Conservation (phyloP, 2,888 invertebrate species). For the Sepioteuthis lessoniana region DNA sequence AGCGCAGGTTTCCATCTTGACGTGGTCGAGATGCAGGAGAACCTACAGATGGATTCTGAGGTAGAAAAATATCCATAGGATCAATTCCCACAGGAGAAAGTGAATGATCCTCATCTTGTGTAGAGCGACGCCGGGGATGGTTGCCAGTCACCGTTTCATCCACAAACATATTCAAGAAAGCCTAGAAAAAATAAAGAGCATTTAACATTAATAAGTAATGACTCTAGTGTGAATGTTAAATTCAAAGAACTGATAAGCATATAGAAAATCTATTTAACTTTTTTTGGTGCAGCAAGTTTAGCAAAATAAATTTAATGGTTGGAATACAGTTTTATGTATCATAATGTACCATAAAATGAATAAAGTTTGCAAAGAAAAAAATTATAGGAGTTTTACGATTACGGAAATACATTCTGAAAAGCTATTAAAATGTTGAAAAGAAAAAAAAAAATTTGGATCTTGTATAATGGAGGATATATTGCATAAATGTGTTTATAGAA, state of each 20-base stretch:
- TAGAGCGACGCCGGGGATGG: slow-evolving; percentile 83
- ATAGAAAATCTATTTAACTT: too few species aligned
- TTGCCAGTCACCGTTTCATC: slow-evolving; percentile 86
- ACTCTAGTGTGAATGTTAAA: neutral
- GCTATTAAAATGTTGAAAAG: too few species aligned
- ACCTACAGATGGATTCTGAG: slow-evolving; percentile 60
- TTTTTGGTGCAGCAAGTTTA: too few species aligned
- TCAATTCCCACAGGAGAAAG: slow-evolving; percentile 90
- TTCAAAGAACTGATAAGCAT: neutral
- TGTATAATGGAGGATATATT: too few species aligned
- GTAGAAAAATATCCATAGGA: slow-evolving; percentile 79
- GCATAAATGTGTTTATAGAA: too few species aligned
- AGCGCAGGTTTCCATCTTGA: slow-evolving; percentile 79
- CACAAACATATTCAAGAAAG: slow-evolving; percentile 93
- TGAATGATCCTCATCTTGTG: slow-evolving; percentile 96
- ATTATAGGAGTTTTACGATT: too few species aligned
- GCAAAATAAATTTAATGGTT: too few species aligned
- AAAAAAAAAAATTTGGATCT: too few species aligned
- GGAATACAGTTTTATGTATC: too few species aligned
- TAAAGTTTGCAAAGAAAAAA: too few species aligned
- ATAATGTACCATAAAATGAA: too few species aligned
- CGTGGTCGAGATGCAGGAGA: slow-evolving; percentile 76
- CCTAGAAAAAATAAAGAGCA: slow-evolving; percentile 76
- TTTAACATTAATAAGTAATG: neutral
- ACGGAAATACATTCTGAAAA: too few species aligned